Evolutionary conservation across 2,888 invertebrate genomes (phyloP).

Genomic region (Notodromas monacha): DNA sequence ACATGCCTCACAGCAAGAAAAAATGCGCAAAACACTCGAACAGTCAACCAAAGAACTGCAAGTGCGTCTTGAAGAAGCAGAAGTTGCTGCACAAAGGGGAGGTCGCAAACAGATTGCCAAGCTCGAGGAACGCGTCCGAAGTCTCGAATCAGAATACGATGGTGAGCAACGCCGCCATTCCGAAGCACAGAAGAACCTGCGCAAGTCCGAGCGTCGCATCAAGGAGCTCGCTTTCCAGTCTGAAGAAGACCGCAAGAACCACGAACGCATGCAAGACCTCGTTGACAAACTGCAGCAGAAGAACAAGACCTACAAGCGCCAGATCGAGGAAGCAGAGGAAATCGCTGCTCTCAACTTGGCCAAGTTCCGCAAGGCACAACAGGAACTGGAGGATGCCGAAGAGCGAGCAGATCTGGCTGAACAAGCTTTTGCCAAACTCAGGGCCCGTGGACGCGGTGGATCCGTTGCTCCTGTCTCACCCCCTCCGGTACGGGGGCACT

Average conservation of each 20-base stretch:
- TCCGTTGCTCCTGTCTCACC: not conserved
- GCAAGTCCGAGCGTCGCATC: constrained; percentile 21
- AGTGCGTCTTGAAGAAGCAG: constrained; percentile 23
- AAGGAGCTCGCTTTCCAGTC: constrained; percentile 17
- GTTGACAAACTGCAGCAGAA: constrained; percentile 23
- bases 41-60: constrained; percentile 22
- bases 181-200: constrained; percentile 22
- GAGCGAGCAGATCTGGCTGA: constrained; percentile 29
- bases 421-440: constrained; percentile 16
- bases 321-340: constrained; percentile 24
- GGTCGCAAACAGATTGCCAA: constrained; percentile 24
- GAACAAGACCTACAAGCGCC: constrained; percentile 24
- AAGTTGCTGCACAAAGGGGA: constrained; percentile 22
- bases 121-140: constrained; percentile 18
- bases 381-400: constrained; percentile 75
- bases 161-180: constrained; percentile 23
- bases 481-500: too few relatives aligned
- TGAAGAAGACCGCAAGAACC: constrained; percentile 24
- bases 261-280: constrained; percentile 22
- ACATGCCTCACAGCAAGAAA: constrained; percentile 21
- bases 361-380: constrained; percentile 18
- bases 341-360: constrained; percentile 20
- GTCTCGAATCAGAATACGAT: constrained; percentile 20
- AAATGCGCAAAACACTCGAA: constrained; percentile 21
- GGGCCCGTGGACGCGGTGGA: constrained; percentile 11